Evolutionary conservation across 2,888 invertebrate genomes (phyloP).

Genomic region (Ischnura elegans): DNA sequence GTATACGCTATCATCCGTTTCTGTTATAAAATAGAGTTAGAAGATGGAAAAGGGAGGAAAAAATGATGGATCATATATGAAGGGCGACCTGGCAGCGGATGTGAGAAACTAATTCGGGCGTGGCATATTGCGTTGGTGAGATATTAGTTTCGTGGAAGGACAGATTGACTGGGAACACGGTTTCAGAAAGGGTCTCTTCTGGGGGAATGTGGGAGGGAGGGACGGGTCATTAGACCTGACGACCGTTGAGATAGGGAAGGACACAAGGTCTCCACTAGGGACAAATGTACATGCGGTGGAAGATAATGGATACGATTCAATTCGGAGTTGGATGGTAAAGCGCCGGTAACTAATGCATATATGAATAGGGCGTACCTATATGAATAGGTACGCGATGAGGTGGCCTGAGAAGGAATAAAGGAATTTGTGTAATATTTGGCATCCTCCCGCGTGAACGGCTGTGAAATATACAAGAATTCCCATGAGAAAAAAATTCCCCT

Average conservation of each 20-base stretch:
- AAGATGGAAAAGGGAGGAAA: background rate
- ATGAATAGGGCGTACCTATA: too few species aligned
- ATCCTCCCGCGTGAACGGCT: too few species aligned
- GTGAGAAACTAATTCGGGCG: background rate
- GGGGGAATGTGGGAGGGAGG: background rate
- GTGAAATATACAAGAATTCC: too few species aligned
- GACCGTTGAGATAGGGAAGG: conserved; percentile 22
- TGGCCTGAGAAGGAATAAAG: too few species aligned
- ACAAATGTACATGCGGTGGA: too few species aligned
- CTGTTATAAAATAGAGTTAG: background rate
- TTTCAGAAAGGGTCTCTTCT: background rate
- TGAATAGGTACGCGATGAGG: too few species aligned
- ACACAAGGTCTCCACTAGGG: background rate
- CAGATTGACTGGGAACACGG: background rate
- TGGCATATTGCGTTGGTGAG: background rate
- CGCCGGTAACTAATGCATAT: too few species aligned
- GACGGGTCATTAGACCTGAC: background rate
- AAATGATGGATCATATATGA: background rate
- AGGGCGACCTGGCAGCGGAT: background rate
- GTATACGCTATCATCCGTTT: background rate
- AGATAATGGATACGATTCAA: too few species aligned
- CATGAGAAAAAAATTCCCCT: too few species aligned
- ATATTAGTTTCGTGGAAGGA: background rate
- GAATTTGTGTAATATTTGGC: too few species aligned
- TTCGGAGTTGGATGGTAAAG: too few species aligned